phyloP scores from a whole-genome alignment of 2,888 invertebrate species.

The Horisme vitalbata region DNA sequence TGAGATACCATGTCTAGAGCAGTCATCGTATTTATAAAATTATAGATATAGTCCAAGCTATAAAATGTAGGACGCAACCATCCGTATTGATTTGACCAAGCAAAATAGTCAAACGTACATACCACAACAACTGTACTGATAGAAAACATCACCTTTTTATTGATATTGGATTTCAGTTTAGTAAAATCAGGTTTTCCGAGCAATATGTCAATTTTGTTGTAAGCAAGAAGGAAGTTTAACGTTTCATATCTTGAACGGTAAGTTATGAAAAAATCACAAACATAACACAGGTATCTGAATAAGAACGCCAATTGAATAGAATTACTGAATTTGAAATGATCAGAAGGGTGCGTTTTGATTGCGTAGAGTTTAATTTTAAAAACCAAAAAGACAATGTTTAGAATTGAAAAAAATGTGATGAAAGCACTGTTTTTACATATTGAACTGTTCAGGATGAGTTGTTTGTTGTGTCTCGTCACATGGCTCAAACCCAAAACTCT shows the following conservation, averaged over 20 bases:
- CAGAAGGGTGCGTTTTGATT: neutral
- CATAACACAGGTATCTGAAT: slow-evolving; percentile 1
- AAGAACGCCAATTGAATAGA: slow-evolving; percentile 7
- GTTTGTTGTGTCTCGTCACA: slow-evolving; percentile 8
- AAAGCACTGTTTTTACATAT: neutral
- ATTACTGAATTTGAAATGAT: slow-evolving; percentile 27
- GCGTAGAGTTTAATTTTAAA: neutral
- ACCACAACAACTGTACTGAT: neutral
- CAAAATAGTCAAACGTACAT: slow-evolving; percentile 22
- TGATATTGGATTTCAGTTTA: slow-evolving; percentile 28
- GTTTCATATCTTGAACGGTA: neutral
- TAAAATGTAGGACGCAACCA: slow-evolving; percentile 19
- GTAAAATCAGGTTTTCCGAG: slow-evolving; percentile 31
- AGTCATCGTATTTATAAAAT: slow-evolving; percentile 33
- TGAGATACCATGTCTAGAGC: slow-evolving; percentile 31
- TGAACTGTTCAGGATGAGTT: slow-evolving; percentile 1
- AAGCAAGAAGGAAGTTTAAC: slow-evolving; percentile 14
- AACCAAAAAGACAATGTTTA: neutral
- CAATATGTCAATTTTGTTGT: slow-evolving; percentile 33
- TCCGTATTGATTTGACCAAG: slow-evolving; percentile 20
- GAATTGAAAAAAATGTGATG: neutral
- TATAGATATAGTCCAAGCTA: slow-evolving; percentile 34
- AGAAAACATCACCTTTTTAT: slow-evolving; percentile 6
- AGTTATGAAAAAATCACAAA: neutral
- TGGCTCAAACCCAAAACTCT: slow-evolving; percentile 9